These are phyloP conservation scores for Cheilosia vulpina DNA, from an alignment of 2,888 invertebrate species.

Conservation along the genomic window DNA sequence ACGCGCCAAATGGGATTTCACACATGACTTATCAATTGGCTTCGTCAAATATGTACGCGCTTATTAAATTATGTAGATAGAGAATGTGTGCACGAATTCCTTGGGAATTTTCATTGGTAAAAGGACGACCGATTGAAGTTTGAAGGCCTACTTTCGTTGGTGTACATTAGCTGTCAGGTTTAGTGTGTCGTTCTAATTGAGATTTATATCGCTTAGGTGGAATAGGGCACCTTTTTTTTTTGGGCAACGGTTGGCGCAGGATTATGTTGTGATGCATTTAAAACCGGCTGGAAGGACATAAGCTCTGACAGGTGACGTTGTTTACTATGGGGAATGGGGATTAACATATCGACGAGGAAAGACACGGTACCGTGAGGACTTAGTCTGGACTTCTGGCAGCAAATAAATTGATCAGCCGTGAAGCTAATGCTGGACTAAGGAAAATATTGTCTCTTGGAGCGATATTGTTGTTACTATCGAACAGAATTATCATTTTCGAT, in stretches of 20 bases:
- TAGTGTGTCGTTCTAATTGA: background rate
- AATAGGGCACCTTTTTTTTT: background rate
- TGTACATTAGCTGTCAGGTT: background rate
- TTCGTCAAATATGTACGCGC: constrained; percentile 8
- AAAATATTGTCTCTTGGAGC: no score
- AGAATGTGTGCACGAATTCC: background rate
- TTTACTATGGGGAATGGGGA: no score
- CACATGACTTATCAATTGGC: constrained; percentile 38
- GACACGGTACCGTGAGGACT: no score
- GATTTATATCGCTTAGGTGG: background rate
- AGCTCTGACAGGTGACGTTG: no score
- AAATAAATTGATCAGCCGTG: no score
- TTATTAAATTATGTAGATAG: constrained; percentile 16
- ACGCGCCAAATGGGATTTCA: constrained; percentile 40
- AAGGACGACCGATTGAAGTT: background rate
- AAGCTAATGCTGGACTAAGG: no score
- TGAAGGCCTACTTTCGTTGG: background rate
- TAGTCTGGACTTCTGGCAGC: no score
- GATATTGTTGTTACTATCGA: no score
- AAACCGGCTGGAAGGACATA: background rate
- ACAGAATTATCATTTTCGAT: no score
- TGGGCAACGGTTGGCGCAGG: background rate
- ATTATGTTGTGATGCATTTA: background rate
- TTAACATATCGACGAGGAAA: no score
- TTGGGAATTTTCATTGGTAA: background rate